Evolutionary conservation across 2,888 invertebrate species (phyloP), one percentile per base, ranked within the genome.

Genomic region (Archips crataeganus): DNA sequence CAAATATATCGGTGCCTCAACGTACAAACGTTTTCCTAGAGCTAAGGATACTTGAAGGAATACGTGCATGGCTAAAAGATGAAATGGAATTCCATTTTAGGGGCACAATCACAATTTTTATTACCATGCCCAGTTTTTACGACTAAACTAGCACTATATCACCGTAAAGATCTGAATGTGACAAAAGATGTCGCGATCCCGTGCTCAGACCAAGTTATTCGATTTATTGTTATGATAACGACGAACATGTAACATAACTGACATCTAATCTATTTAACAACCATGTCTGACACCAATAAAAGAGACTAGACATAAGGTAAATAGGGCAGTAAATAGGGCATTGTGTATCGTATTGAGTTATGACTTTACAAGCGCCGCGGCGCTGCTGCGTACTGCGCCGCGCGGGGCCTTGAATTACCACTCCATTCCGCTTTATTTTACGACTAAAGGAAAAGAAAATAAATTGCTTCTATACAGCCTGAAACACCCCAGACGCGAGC

Each of bases 361-460:
- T 71, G 74, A 67, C 74, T 78, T 73, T 71, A 78, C 79, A 75
- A 76, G 66, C 64, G 66, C 64, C 76, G 75, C 77, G 75, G 77
- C 64, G 32, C 65, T 36, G 47, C 54, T 76, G 75, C 78, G 76
- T 77, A 78, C 77, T 80, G 78, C 80, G 81, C 75, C 78, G 78
- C 75, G 71, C 75, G 71, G 71, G 72, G 72, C 77, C 77, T 77
- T 76, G 76, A 79, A 75, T 77, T 76, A 69, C 76, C 78, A 79
- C 76, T 84, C 81, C 86, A 85, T 86, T 86, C 82, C 80, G 76
- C 84, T 85, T 85, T 81, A 84, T 84, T 86, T 84, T 82, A 84
- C 85, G 82, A 84, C 78, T 82, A 81, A 80, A 82, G 77, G 78
- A 80, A 82, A 84, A 83, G 84, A 83, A 83, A 87, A 88, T 87